Evolutionary conservation across 2,113 vertebrate species (phyloP).

Genomic region (Cebus imitator): DNA sequence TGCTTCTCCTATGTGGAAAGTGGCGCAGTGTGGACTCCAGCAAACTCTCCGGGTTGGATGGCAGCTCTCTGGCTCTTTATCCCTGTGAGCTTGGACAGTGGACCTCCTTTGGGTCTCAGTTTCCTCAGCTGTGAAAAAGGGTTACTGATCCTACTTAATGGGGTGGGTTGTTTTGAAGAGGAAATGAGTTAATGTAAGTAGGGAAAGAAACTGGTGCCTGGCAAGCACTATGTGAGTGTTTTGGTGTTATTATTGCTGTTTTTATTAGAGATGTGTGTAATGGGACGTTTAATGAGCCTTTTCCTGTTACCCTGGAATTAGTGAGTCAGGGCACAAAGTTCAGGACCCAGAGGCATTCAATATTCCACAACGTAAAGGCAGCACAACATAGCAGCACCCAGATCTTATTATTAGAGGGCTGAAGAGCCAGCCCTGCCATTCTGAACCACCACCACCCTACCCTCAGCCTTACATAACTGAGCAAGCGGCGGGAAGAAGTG

Average conservation of each 20-base stretch:
- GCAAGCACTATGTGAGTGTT: neutral
- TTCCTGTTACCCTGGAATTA: conserved; percentile 68
- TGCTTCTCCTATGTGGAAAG: rapidly evolving
- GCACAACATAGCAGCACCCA: neutral
- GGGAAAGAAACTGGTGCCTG: neutral
- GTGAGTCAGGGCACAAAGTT: conserved; percentile 34
- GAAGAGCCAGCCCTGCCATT: neutral
- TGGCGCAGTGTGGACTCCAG: neutral
- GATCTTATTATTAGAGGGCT: neutral
- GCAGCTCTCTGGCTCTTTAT: neutral
- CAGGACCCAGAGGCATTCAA: neutral
- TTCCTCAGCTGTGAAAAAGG: neutral
- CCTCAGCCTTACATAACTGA: no score
- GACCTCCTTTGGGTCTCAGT: neutral
- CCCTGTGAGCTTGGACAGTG: neutral
- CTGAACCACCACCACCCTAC: neutral
- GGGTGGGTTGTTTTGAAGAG: neutral
- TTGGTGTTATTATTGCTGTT: conserved; percentile 10
- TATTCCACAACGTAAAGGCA: neutral
- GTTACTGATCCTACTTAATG: neutral
- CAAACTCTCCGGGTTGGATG: no score
- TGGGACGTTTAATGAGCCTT: conserved; percentile 35
- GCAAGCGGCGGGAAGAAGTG: neutral
- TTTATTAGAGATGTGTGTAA: conserved; percentile 43
- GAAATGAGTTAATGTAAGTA: neutral